Evolutionary conservation across 2,113 vertebrate genomes (phyloP), one percentile per base, ranked within the genome.

Genomic region (Entosphenus tridentatus): DNA sequence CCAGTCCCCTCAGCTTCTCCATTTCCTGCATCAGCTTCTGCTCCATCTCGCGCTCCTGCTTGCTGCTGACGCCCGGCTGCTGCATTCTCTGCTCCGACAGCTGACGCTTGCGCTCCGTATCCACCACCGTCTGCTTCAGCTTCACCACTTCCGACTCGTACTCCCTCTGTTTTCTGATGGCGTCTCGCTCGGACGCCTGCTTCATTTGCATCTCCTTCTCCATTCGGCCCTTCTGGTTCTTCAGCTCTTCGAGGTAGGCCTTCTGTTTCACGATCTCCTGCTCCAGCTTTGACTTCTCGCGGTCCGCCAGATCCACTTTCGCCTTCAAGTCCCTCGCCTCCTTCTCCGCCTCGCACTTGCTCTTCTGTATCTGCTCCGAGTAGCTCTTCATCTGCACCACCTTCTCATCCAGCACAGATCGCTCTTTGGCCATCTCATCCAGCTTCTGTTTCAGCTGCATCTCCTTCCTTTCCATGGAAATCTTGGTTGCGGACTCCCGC

Each of bases 361-460:
- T 21, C 62, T 65, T 21, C 21, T 65, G n/a, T n/a, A 65, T 65
- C 21, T 65, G 62, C n/a, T n/a, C 21, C 10, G 21, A 65, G 21
- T 65, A 21, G n/a, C n/a, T 16, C n/a, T n/a, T 65, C 62, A 65
- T 65, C 62, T 9, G 21, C n/a, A 16, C 21, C 21, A 65, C 62
- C 62, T 65, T 65, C 62, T 65, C 62, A n/a, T 65, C n/a, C n/a
- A 65, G 21, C 21, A 65, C 9, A 65, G n/a, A 9, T 21, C 21
- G n/a, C 21, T 65, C 62, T 8, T 9, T 10, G n/a, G 8, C 9
- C n/a, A 65, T 8, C 10, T 65, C 21, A 65, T 65, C 62, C 8
- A 65, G 21, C 62, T 65, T 10, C n/a, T 65, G 8, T 65, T 65
- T 65, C 62, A 65, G n/a, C 62, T 65, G n/a, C n/a, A 65, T 16